phyloP scores from a whole-genome alignment of 2,888 invertebrate genomes.

The Cheilosia variabilis region DNA sequence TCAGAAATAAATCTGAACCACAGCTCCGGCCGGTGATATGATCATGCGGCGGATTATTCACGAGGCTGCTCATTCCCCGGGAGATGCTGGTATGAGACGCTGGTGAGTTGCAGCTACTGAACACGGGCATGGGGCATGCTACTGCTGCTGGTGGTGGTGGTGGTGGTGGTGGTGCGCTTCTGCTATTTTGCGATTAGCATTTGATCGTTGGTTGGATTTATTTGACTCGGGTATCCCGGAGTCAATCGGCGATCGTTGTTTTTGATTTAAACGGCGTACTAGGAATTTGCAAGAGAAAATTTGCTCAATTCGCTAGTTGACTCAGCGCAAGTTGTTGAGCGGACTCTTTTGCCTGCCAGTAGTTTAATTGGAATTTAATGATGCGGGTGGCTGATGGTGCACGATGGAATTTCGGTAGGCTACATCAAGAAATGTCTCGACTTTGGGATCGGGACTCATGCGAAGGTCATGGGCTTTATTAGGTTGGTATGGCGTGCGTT shows the following conservation, averaged over 20 bases:
- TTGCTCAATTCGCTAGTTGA: constrained; percentile 47
- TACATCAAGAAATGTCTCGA: neutral
- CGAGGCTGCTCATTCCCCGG: constrained; percentile 52
- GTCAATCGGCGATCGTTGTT: constrained; percentile 69
- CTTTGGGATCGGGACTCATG: neutral
- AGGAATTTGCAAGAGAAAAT: constrained; percentile 67
- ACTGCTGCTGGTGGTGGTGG: neutral
- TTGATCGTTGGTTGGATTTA: constrained; percentile 71
- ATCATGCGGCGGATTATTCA: constrained; percentile 75
- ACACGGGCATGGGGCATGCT: neutral
- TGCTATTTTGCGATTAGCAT: constrained; percentile 70
- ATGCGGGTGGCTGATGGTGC: constrained; percentile 36
- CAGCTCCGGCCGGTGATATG: constrained; percentile 73
- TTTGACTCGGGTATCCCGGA: constrained; percentile 61
- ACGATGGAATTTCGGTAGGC: neutral
- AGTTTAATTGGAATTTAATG: constrained; percentile 68
- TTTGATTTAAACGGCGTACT: constrained; percentile 63
- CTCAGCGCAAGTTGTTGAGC: constrained; percentile 6
- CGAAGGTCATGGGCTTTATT: neutral
- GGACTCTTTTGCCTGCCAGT: neutral
- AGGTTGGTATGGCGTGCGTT: neutral
- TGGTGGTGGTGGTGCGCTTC: constrained; percentile 47
- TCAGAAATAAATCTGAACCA: constrained; percentile 77
- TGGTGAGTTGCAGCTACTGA: constrained; percentile 37
- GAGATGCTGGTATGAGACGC: constrained; percentile 19